Percentiles rank a stretch among this genome's conserved stretches.
Conservation (phyloP, 2,797 vertebrate species). For the Anas georgica region DNA sequence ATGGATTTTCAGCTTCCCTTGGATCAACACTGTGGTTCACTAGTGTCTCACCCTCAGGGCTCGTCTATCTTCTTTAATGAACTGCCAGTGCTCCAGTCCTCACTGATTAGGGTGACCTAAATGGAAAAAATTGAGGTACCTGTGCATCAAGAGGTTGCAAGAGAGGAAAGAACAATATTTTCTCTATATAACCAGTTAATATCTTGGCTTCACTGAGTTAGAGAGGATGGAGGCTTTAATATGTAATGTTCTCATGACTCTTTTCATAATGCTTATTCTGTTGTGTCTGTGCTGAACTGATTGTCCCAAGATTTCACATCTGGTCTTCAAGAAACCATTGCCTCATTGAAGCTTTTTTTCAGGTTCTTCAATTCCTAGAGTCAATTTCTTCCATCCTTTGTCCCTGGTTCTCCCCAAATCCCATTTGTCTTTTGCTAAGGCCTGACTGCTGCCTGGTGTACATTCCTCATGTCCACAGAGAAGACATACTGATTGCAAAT, state of each 20-base stretch:
- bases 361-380: not conserved
- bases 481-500: not conserved
- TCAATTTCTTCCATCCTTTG: not conserved
- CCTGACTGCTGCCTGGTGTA: not conserved
- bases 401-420: not conserved
- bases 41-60: not conserved
- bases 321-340: not conserved
- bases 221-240: not conserved
- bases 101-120: conserved; percentile 1
- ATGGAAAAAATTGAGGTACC: not conserved
- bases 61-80: conserved; percentile 31
- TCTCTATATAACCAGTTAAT: not conserved
- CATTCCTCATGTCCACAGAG: not conserved
- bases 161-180: not conserved
- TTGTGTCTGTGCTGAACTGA: not conserved
- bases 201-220: not conserved
- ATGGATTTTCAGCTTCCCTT: not conserved
- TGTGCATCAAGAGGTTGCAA: not conserved
- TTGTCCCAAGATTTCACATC: not conserved
- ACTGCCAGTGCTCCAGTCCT: not conserved
- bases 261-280: not conserved
- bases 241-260: not conserved
- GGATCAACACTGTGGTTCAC: not conserved
- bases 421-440: not conserved
- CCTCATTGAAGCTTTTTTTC: not conserved